Percentiles rank a stretch among this genome's conserved stretches.
Evolutionary conservation across 2,888 invertebrate species (phyloP).

Genomic region (Diogma glabrata): DNA sequence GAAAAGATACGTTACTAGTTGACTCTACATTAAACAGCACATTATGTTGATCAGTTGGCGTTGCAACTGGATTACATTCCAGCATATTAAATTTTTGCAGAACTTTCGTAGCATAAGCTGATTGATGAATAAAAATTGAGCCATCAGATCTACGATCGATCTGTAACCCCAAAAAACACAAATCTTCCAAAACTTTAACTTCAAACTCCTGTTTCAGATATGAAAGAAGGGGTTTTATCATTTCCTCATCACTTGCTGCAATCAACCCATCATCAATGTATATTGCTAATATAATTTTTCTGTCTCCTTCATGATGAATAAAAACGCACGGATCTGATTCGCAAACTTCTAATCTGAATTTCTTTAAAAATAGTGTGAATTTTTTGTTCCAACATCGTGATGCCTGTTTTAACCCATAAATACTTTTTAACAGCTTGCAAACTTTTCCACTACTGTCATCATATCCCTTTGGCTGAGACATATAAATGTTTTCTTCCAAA

Average conservation of each 20-base stretch:
- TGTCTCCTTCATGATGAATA: neutral
- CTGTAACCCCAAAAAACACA: neutral
- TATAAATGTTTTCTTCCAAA: constrained; percentile 3
- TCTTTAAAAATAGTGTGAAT: neutral
- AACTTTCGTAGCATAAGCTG: neutral
- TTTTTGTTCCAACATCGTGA: neutral
- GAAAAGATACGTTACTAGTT: neutral
- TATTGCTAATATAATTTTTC: neutral
- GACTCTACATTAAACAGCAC: neutral
- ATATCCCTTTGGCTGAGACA: neutral
- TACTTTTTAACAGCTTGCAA: too few relatives aligned
- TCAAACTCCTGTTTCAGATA: neutral
- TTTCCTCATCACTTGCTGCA: too few relatives aligned
- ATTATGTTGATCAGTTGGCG: neutral
- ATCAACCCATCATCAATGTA: too few relatives aligned
- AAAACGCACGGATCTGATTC: neutral
- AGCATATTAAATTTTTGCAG: neutral
- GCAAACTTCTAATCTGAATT: neutral
- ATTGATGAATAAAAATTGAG: too few relatives aligned
- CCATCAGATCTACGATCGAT: too few relatives aligned
- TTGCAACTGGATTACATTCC: neutral
- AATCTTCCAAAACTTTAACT: neutral
- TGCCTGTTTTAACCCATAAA: neutral
- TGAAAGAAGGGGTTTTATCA: too few relatives aligned
- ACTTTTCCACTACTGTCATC: too few relatives aligned